Base-by-base conservation (phyloP, 2,888 invertebrate species). In the Rhopalosiphum nymphaeae region DNA sequence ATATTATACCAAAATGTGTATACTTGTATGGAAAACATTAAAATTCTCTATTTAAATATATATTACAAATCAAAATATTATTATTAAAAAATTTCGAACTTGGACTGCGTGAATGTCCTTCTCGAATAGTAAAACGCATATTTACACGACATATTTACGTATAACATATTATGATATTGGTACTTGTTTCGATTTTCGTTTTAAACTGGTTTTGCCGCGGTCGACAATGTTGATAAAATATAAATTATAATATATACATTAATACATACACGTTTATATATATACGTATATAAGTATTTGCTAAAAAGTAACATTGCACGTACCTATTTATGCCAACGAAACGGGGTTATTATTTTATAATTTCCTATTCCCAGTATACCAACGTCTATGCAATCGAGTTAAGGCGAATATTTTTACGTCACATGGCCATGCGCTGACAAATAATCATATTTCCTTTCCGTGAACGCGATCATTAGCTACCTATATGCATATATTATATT, bases 401-500 rank as follows among this genome's bases (percentile, higher is more conserved):
- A 36, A 78, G 78, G 78, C 78, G 21, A 86, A 86, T 86, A 86
- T 86, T 44, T 86, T 44, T 86, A 46, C 86, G 46, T 44, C 86
- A 86, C 29, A 86, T 46, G 85, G 46, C 26, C 85, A 16, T 86
- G n/a, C 5, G 46, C 46, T 86, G 86, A 86, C 26, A 85, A 85
- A 85, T 86, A 46, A 86, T 36, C 78, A 36, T 78, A 78, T 42
- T 42, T 86, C 26, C 46, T 86, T 86, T 86, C 86, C 86, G 86
- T 26, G 26, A 86, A 86, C 86, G 44, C 86, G 44, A 36, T 78
- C 36, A 78, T 78, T 78, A 67, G n/a, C n/a, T 36, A 21, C 78
- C 9, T 21, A 78, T 36, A 7, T 25, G 25, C 67, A n/a, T 91
- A n/a, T 91, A 90, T 46, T 89, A 89, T 46, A 90, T 67, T 90